Base-by-base conservation (phyloP, 2,888 invertebrate species). In the Rapana venosa region DNA sequence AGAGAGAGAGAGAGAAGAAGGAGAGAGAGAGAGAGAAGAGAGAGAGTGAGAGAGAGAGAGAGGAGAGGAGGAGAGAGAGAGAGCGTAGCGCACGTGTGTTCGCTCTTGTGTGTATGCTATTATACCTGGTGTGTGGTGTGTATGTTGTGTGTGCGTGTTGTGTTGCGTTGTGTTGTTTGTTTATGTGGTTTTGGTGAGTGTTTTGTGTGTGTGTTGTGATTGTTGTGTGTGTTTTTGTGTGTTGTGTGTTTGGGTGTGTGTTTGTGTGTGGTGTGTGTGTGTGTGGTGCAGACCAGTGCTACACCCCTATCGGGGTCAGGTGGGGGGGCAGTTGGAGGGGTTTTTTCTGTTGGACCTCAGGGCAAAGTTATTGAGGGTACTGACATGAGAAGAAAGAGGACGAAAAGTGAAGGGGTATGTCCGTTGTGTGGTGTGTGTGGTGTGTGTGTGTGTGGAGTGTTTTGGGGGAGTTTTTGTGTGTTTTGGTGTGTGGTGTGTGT, bases 281-380 rank as follows among this genome's bases (percentile, higher is more conserved):
- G 36, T 47, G 26, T 58, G 22, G 22, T 2, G 35, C 86, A 86
- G 86, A 86, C 61, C 88, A 88, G 88, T 88, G 88, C 81, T 30
- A 58, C 58, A 79, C 77, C 2, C 6, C 5, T 13, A 22, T 88
- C 5, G 61, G 26, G n/a, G n/a, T 15, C 6, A 22, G 74, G 36
- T 30, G 58, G 70, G 70, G 35, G 22, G 74, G 32, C 30, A 74
- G n/a, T 11, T 17, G 17, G 58, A 22, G 1, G 88, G 79, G 81
- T 90, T 79, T 91, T 91, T 87, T 91, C 90, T 88, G 91, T 90
- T 11, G 91, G 90, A 36, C 83, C 70, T 15, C 36, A 32, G 15
- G 91, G 91, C n/a, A 81, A 88, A 13, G 86, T 56, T 36, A 87
- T 91, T 61, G 56, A 70, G 20, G 91, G 89, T n/a, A 87, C 90